Evolutionary conservation across 2,797 vertebrate species (phyloP).

Genomic region (Botia kubotai): DNA sequence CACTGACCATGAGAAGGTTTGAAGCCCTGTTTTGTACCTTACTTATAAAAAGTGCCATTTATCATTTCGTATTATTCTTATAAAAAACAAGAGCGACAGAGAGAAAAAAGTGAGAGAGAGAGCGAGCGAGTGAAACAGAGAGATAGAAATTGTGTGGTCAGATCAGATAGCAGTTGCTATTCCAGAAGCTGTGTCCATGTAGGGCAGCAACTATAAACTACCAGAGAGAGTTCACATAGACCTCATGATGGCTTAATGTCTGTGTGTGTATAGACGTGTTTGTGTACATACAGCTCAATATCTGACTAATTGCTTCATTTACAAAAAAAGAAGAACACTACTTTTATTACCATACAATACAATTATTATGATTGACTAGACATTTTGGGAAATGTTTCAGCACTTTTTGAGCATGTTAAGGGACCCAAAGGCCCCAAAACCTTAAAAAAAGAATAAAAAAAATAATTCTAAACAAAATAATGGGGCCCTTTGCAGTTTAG

Average conservation of each 20-base stretch:
- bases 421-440: too few relatives aligned
- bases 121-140: slow-evolving; percentile 39
- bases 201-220: slow-evolving; percentile 86
- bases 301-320: not conserved
- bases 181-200: slow-evolving; percentile 86
- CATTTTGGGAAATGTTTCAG: too few relatives aligned
- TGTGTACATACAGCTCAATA: not conserved
- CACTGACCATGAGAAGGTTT: slow-evolving; percentile 39
- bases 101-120: slow-evolving; percentile 2
- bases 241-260: slow-evolving; percentile 17
- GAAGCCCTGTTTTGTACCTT: too few relatives aligned
- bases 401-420: too few relatives aligned
- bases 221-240: slow-evolving; percentile 51
- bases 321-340: too few relatives aligned
- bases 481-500: not conserved
- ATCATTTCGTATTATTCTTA: too few relatives aligned
- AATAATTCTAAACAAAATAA: too few relatives aligned
- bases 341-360: not conserved
- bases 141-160: slow-evolving; percentile 64
- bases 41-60: too few relatives aligned
- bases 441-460: too few relatives aligned
- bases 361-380: not conserved
- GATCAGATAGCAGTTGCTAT: slow-evolving; percentile 84
- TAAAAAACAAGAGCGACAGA: too few relatives aligned
- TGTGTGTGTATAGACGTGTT: slow-evolving; percentile 19